Evolutionary conservation across 2,888 invertebrate genomes (phyloP).

Genomic region (Drosophila mulleri): DNA sequence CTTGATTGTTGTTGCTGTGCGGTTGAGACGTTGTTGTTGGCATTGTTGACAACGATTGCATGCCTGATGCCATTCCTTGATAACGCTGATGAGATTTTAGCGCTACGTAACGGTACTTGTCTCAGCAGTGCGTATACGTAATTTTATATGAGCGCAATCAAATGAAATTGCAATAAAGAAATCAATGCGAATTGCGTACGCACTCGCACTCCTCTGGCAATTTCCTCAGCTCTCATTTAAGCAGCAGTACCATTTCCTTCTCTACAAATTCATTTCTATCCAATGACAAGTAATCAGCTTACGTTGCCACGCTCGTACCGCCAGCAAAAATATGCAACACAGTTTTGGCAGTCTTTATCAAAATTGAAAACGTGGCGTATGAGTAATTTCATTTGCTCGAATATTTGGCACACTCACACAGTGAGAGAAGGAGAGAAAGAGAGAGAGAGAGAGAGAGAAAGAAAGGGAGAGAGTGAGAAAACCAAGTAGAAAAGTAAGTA

Average conservation of each 20-base stretch:
- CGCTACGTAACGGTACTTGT: conserved; percentile 55
- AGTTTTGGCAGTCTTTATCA: conserved; percentile 57
- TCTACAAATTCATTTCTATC: conserved; percentile 67
- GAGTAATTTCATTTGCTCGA: conserved; percentile 72
- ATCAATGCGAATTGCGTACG: conserved; percentile 73
- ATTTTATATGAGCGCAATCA: conserved; percentile 76
- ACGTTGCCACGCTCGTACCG: conserved; percentile 17
- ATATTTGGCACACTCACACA: conserved; percentile 51
- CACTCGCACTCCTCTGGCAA: neutral
- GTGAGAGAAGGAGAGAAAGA: neutral
- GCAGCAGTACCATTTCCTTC: conserved; percentile 61
- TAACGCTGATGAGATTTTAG: conserved; percentile 73
- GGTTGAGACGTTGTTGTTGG: conserved; percentile 25
- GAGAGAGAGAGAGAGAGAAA: neutral
- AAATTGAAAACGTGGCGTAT: conserved; percentile 73
- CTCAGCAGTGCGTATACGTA: conserved; percentile 77
- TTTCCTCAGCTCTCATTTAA: conserved; percentile 36
- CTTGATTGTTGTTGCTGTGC: conserved; percentile 58
- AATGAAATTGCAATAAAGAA: conserved; percentile 80
- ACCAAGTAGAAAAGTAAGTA: conserved; percentile 14
- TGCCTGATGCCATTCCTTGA: conserved; percentile 60
- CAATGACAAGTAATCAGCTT: conserved; percentile 69
- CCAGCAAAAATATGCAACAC: conserved; percentile 20
- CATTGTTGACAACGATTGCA: conserved; percentile 35
- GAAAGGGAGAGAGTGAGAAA: conserved; percentile 2